These are phyloP conservation scores for Bombus confusus DNA, from an alignment of 1,140 invertebrate genomes.

Conservation along the genomic window DNA sequence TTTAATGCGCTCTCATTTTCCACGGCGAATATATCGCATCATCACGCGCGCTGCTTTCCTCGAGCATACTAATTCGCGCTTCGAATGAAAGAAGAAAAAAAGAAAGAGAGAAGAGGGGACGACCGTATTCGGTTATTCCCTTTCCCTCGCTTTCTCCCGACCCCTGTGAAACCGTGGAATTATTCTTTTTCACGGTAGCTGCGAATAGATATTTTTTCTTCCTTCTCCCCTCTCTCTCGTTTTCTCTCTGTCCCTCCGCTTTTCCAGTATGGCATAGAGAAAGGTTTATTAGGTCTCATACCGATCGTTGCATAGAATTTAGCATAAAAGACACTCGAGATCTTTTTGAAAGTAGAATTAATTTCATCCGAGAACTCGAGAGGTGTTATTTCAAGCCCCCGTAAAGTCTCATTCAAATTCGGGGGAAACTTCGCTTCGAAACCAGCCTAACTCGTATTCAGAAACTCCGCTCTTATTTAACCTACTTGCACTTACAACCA, in stretches of 20 bases:
- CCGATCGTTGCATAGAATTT: background rate
- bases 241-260: background rate
- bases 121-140: conserved; percentile 5
- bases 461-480: conserved; percentile 2
- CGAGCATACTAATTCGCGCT: conserved; percentile 44
- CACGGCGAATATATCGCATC: conserved; percentile 47
- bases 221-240: background rate
- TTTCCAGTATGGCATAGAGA: background rate
- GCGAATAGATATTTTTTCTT: background rate
- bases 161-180: background rate
- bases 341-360: background rate
- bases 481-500: conserved; percentile 2
- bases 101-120: background rate
- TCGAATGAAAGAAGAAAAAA: background rate
- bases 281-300: background rate
- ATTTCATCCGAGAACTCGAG: background rate
- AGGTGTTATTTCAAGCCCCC: background rate
- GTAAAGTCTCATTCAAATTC: background rate
- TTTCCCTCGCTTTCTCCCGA: background rate
- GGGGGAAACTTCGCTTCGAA: background rate
- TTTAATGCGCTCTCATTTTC: conserved; percentile 46
- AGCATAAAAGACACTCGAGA: background rate
- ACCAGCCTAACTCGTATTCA: background rate
- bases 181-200: background rate
- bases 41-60: conserved; percentile 25